Evolutionary conservation across 2,797 vertebrate genomes (phyloP).

Genomic region (Eospalax fontanierii): DNA sequence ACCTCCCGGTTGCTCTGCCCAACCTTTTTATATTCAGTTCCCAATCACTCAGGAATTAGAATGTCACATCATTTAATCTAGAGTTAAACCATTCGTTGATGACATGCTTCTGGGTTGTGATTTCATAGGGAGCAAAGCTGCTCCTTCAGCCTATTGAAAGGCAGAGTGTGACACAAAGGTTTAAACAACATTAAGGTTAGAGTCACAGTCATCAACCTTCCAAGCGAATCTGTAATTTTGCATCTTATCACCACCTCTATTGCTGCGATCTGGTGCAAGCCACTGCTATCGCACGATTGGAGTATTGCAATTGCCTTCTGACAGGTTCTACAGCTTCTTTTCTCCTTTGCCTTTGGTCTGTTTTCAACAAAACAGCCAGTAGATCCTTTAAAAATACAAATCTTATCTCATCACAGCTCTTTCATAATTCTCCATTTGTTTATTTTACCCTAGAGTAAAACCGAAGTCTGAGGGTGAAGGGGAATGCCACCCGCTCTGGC

Average conservation of each 20-base stretch:
- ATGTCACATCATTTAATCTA: background rate
- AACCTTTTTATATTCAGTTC: background rate
- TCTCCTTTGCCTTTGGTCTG: slow-evolving; percentile 10
- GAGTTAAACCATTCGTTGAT: background rate
- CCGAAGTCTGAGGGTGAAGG: background rate
- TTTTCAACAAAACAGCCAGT: slow-evolving; percentile 33
- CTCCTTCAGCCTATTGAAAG: background rate
- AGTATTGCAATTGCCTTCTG: background rate
- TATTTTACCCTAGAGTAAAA: background rate
- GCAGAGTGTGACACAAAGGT: background rate
- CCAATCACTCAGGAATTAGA: background rate
- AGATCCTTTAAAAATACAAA: slow-evolving; percentile 45
- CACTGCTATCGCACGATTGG: background rate
- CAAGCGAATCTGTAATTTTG: background rate
- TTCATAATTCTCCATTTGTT: slow-evolving; percentile 27
- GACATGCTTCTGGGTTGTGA: background rate
- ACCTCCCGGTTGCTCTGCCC: background rate
- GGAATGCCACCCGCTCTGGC: background rate
- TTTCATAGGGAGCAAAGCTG: background rate
- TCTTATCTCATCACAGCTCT: background rate
- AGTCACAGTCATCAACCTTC: background rate
- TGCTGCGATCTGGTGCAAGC: background rate
- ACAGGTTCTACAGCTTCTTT: slow-evolving; percentile 46
- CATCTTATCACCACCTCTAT: background rate
- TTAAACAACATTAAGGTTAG: slow-evolving; percentile 12